phyloP scores from a whole-genome alignment of 2,113 vertebrate species.

The Grammomys surdaster region DNA sequence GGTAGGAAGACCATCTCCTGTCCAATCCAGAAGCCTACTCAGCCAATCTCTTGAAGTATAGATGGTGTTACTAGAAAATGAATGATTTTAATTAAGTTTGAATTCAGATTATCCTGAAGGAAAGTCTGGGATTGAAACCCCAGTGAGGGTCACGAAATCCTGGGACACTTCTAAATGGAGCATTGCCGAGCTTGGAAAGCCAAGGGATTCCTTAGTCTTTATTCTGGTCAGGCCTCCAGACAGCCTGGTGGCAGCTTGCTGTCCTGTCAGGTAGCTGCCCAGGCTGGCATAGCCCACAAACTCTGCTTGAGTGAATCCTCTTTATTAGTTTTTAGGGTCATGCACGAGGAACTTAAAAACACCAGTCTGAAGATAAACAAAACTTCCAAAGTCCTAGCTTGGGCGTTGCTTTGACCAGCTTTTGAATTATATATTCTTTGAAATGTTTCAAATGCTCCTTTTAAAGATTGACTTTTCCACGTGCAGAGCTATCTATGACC shows the following conservation, averaged over 20 bases:
- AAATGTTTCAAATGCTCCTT: conserved; percentile 68
- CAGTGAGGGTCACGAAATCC: not conserved
- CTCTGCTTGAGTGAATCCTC: not conserved
- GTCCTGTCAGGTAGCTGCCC: not conserved
- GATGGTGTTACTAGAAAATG: not conserved
- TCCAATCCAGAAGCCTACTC: not conserved
- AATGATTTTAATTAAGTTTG: conserved; percentile 19
- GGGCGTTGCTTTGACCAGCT: conserved; percentile 13
- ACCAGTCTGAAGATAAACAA: conserved; percentile 26
- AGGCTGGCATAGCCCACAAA: not conserved
- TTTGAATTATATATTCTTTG: conserved; percentile 36
- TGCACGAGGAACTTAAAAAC: conserved; percentile 1
- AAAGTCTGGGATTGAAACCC: not conserved
- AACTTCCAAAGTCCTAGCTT: not conserved
- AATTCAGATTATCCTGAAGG: conserved; percentile 13
- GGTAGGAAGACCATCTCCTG: not conserved
- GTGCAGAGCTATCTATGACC: conserved; percentile 76
- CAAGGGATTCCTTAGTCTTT: not conserved
- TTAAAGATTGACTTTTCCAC: conserved; percentile 75
- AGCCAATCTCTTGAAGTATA: not conserved
- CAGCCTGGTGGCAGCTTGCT: not conserved
- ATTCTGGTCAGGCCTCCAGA: not conserved
- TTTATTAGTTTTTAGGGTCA: not conserved
- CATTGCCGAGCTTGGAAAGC: not conserved
- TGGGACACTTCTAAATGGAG: not conserved